These are phyloP conservation scores for Syngnathus rostellatus DNA, from an alignment of 2,797 vertebrate species.

Conservation along the genomic window DNA sequence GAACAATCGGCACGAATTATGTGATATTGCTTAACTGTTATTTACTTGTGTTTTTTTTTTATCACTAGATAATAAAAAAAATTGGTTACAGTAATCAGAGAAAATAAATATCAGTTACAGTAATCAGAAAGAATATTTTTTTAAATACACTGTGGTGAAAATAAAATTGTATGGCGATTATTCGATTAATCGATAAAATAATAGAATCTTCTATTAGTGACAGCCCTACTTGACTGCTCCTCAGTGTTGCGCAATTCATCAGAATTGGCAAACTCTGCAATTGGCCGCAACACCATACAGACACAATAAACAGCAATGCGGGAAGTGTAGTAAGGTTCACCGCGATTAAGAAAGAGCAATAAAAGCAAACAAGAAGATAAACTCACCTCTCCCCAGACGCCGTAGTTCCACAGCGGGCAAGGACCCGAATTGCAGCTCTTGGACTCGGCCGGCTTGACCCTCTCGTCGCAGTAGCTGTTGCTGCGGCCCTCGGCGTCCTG, in stretches of 20 bases:
- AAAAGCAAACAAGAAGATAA: not conserved
- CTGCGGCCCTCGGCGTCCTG: conserved; percentile 85
- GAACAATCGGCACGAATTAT: too few relatives aligned
- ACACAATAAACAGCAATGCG: not conserved
- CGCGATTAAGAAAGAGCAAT: not conserved
- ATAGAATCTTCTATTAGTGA: too few relatives aligned
- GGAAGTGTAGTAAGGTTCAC: not conserved
- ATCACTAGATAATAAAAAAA: too few relatives aligned
- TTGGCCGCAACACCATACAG: not conserved
- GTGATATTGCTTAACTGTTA: too few relatives aligned
- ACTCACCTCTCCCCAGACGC: conserved; percentile 90
- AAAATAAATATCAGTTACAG: too few relatives aligned
- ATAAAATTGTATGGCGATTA: too few relatives aligned
- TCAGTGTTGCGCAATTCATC: not conserved
- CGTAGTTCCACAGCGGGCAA: conserved; percentile 88
- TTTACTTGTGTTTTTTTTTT: too few relatives aligned
- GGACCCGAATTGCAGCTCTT: conserved; percentile 85
- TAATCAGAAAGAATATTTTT: too few relatives aligned
- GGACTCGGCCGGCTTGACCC: conserved; percentile 79
- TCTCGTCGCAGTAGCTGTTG: conserved; percentile 74
- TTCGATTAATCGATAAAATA: too few relatives aligned
- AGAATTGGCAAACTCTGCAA: not conserved
- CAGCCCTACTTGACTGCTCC: too few relatives aligned
- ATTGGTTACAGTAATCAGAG: too few relatives aligned
- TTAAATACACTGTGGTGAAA: too few relatives aligned